Evolutionary conservation across 2,113 vertebrate species (phyloP), one percentile per base, ranked within the genome.

Genomic region (Lutjanus erythropterus): DNA sequence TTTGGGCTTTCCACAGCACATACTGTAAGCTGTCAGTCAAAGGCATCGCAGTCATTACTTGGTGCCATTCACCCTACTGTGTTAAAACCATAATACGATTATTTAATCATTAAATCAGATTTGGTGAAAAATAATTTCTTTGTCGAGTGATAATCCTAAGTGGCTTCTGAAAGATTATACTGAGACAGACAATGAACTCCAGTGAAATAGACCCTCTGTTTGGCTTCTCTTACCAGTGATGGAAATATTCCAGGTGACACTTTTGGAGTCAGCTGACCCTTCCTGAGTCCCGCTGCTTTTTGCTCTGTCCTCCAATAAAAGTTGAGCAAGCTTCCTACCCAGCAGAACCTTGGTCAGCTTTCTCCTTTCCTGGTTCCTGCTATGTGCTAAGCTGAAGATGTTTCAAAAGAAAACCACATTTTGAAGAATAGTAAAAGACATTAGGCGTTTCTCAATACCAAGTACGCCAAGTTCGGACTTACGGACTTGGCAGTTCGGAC

Each of bases 71-170:
- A 37, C 72, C 49, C 33, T 67, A 70, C 62, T 71, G 72, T 42
- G 58, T 78, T 89, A 89, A 92, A 75, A 78, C 74, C 42, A 73
- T 75, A 78, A 90, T 75, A 50, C 49, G 41, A 81, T 89, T 86
- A 86, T 75, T 77, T 42, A 81, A 71, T 89, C 61, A 85, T 78
- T 71, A 87, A 88, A 67, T 85, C 47, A 81, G 73, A 88, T 85
- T 88, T 88, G 53, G 56, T 42, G 46, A 55, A 80, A 80, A 85
- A 70, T 18, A 0, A 67, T 74, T 41, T 86, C 75, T 86, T 86
- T 84, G 70, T 88, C 53, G 56, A 44, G 53, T 69, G 50, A 64
- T 78, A 71, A 75, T 86, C 79, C 70, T 77, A 53, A 67, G 18
- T 80, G 50, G 71, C 65, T 74, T 78, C 66, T 70, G 46, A 59